phyloP scores from a whole-genome alignment of 2,888 invertebrate species.

The Erebia aethiops region DNA sequence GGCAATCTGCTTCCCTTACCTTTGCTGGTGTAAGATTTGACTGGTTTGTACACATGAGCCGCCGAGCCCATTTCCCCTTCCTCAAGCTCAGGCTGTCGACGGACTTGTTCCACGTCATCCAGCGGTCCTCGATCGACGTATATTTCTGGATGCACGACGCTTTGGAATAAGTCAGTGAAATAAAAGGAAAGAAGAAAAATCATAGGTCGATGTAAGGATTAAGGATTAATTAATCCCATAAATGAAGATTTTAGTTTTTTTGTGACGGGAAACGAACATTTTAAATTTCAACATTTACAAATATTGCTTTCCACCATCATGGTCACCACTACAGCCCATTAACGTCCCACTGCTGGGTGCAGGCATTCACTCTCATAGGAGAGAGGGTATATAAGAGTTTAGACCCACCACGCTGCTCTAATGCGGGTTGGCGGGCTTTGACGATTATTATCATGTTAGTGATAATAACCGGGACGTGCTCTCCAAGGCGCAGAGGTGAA shows the following conservation, averaged over 20 bases:
- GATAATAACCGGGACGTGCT: no score
- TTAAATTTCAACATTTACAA: no score
- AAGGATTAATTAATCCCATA: background rate
- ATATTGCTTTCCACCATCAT: no score
- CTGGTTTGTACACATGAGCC: constrained; percentile 65
- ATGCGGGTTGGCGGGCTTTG: no score
- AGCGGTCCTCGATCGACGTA: constrained; percentile 73
- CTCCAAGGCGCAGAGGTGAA: no score
- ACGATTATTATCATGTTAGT: no score
- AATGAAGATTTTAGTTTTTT: background rate
- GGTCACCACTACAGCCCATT: no score
- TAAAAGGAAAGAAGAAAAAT: background rate
- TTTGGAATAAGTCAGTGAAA: constrained; percentile 38
- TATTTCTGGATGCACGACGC: constrained; percentile 63
- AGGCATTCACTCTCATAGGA: no score
- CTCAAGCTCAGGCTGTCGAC: constrained; percentile 76
- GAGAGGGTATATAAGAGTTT: no score
- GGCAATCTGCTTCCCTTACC: constrained; percentile 9
- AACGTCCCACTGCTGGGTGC: no score
- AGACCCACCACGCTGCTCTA: no score
- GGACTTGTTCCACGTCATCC: constrained; percentile 74
- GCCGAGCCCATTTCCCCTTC: constrained; percentile 74
- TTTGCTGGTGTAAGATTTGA: constrained; percentile 62
- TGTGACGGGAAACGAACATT: no score
- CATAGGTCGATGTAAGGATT: background rate